Conservation (phyloP, 2,797 vertebrate species). For the Diglossa cyanea region DNA sequence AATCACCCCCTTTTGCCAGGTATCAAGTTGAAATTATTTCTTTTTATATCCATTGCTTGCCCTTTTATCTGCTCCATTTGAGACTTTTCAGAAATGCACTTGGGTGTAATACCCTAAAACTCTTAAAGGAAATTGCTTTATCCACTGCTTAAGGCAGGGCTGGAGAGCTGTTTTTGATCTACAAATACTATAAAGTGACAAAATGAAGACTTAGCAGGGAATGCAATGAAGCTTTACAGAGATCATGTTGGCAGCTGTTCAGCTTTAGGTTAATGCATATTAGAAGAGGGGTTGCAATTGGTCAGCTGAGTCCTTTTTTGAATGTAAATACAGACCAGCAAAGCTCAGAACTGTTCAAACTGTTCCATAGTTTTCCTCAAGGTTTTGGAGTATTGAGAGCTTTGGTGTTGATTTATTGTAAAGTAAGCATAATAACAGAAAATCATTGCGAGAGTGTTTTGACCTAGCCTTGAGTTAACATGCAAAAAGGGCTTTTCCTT, state of each 20-base stretch:
- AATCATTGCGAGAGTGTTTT: neutral
- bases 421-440: neutral
- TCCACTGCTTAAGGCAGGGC: neutral
- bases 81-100: neutral
- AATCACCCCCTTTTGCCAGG: neutral
- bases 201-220: conserved; percentile 9
- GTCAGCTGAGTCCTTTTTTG: neutral
- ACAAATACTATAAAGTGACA: conserved; percentile 6
- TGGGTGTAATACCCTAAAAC: conserved; percentile 45
- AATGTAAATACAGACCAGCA: neutral
- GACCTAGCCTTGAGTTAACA: neutral
- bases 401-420: neutral
- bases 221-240: neutral
- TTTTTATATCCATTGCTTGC: neutral
- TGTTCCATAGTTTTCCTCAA: neutral
- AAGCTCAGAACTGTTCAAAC: neutral
- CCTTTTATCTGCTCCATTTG: conserved; percentile 28
- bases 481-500: neutral
- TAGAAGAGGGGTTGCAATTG: neutral
- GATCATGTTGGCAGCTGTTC: neutral
- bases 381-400: neutral
- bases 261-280: neutral
- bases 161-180: neutral
- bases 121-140: conserved; percentile 27
- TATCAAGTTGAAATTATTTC: conserved; percentile 39